A percentile compares a stretch with the other conserved stretches of the same genome.
Conservation (phyloP, 2,797 vertebrate species). For the Urophycis tenuis region DNA sequence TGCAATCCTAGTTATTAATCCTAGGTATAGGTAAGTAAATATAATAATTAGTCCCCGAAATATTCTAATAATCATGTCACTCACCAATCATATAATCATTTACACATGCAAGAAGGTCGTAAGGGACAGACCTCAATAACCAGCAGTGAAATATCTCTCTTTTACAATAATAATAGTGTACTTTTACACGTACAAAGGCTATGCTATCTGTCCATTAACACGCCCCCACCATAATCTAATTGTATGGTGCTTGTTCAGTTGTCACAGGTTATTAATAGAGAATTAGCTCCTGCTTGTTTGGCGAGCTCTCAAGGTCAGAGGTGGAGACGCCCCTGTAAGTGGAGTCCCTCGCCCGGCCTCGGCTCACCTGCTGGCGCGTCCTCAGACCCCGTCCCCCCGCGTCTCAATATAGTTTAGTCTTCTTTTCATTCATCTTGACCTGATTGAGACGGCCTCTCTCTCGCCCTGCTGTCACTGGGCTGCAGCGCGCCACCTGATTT, state of each 20-base stretch:
- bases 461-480: slow-evolving; percentile 22
- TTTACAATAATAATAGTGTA: not conserved
- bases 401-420: slow-evolving; percentile 27
- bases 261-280: slow-evolving; percentile 20
- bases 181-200: not conserved
- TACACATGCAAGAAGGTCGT: not conserved
- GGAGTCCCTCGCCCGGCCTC: slow-evolving; percentile 3
- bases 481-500: slow-evolving; percentile 48
- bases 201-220: not conserved
- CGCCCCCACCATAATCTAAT: not conserved
- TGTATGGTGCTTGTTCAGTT: not conserved
- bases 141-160: not conserved
- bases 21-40: not conserved
- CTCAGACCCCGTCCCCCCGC: slow-evolving; percentile 13
- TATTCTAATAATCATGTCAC: not conserved
- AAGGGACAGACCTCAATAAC: not conserved
- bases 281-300: slow-evolving; percentile 19
- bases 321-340: slow-evolving; percentile 21
- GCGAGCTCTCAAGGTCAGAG: slow-evolving; percentile 23
- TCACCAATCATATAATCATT: not conserved
- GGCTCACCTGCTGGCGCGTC: slow-evolving; percentile 20
- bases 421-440: slow-evolving; percentile 20
- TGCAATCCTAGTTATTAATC: too few relatives aligned
- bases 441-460: slow-evolving; percentile 18
- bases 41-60: not conserved